These are phyloP conservation scores for Phrynocephalus versicolor DNA, from an alignment of 2,113 vertebrate species.

Conservation along the genomic window DNA sequence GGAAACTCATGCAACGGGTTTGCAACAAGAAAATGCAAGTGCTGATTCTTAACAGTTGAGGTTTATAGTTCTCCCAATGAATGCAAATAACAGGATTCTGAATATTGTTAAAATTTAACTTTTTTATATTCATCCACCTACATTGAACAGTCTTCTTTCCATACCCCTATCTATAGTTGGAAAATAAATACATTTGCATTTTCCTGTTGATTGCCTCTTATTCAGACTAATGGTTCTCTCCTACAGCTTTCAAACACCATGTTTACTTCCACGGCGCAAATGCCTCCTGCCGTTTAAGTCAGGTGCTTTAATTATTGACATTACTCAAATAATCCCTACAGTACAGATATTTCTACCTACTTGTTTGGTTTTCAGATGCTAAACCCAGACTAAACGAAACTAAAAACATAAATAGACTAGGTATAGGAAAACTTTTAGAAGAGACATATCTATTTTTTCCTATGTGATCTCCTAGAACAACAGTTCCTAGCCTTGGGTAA, in stretches of 20 bases:
- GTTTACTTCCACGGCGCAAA: background rate
- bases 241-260: background rate
- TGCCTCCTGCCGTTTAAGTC: background rate
- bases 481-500: too few relatives aligned
- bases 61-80: too few relatives aligned
- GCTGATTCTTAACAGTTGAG: too few relatives aligned
- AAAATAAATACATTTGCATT: background rate
- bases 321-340: background rate
- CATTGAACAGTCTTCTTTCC: rapidly evolving
- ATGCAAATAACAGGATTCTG: too few relatives aligned
- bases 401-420: background rate
- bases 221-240: background rate
- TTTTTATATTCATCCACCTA: constrained; percentile 20
- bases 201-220: rapidly evolving
- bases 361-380: background rate
- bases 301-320: background rate
- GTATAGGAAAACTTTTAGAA: background rate
- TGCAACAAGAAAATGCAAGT: too few relatives aligned
- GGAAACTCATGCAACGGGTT: too few relatives aligned
- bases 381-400: background rate
- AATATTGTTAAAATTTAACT: rapidly evolving
- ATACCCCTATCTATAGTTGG: constrained; percentile 20
- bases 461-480: rapidly evolving
- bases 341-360: background rate
- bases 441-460: background rate